Conservation (phyloP, 2,888 invertebrate species). For the Chalcis sispes region DNA sequence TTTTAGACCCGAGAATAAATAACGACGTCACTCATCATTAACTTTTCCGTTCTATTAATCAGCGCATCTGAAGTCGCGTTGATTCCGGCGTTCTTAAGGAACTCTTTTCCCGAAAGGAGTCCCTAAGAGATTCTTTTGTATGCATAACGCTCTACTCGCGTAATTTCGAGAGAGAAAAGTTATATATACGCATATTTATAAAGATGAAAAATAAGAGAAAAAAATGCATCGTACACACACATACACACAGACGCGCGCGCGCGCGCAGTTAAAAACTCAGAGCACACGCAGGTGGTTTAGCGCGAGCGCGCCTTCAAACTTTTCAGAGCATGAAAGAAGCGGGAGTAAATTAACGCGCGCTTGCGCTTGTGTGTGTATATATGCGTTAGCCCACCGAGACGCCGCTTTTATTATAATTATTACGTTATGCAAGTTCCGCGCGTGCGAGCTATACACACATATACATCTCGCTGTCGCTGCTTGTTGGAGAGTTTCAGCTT, state of each 20-base stretch:
- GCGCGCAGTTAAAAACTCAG: not conserved
- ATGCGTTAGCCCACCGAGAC: not conserved
- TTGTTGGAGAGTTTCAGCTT: conserved; percentile 39
- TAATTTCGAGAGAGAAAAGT: too few species aligned
- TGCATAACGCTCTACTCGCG: too few species aligned
- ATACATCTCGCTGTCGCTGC: not conserved
- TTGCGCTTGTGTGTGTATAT: not conserved
- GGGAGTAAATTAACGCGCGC: not conserved
- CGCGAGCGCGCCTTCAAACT: not conserved
- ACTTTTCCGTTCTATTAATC: conserved; percentile 54
- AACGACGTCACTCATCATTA: conserved; percentile 38
- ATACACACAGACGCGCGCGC: too few species aligned
- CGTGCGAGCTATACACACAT: conserved; percentile 15
- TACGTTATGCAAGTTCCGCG: conserved; percentile 53
- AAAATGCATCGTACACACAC: too few species aligned
- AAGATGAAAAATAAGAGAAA: not conserved
- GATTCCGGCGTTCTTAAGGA: not conserved
- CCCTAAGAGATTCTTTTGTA: too few species aligned
- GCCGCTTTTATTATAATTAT: conserved; percentile 50
- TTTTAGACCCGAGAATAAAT: too few species aligned
- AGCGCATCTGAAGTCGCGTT: conserved; percentile 4
- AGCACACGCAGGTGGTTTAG: not conserved
- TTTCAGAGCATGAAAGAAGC: conserved; percentile 16
- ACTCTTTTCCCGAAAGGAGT: too few species aligned
- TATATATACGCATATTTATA: too few species aligned